These are phyloP conservation scores for Platygyra sinensis DNA, from an alignment of 64 coral and sea anemone genomes.

Conservation along the genomic window DNA sequence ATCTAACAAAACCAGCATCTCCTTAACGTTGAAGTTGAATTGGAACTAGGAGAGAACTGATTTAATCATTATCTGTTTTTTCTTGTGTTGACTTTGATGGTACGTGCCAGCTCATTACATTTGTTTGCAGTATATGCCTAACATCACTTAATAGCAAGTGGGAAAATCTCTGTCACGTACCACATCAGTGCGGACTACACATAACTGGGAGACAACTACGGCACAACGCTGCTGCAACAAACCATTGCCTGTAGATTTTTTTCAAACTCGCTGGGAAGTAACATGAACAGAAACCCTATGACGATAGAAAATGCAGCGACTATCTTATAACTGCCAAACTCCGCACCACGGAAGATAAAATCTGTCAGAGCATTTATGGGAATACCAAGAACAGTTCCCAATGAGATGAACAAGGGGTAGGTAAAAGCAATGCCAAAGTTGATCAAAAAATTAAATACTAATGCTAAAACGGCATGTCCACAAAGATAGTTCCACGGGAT, in stretches of 20 bases:
- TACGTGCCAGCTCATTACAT: too few species aligned
- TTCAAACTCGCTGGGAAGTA: constrained; percentile 56
- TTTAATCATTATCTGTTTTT: too few species aligned
- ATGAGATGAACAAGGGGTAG: constrained; percentile 87
- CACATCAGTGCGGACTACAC: too few species aligned
- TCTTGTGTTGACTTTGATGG: too few species aligned
- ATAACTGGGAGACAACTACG: too few species aligned
- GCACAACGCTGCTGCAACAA: neutral
- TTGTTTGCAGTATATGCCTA: too few species aligned
- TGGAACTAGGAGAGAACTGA: too few species aligned
- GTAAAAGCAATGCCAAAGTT: constrained; percentile 94
- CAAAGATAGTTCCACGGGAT: constrained; percentile 86
- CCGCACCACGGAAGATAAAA: constrained; percentile 59
- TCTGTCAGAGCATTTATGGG: constrained; percentile 83
- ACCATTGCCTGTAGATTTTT: constrained; percentile 35
- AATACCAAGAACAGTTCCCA: constrained; percentile 90
- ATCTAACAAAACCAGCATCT: too few species aligned
- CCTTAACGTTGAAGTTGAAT: too few species aligned
- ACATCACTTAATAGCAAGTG: too few species aligned
- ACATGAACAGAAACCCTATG: constrained; percentile 70
- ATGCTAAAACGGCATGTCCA: constrained; percentile 61
- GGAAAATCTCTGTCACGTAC: too few species aligned
- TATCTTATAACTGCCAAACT: constrained; percentile 66
- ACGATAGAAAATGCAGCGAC: constrained; percentile 73
- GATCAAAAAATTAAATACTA: constrained; percentile 86